Percentiles rank a stretch among this genome's conserved stretches.
Conservation (phyloP, 1,140 invertebrate species). For the Temnothorax nylanderi region DNA sequence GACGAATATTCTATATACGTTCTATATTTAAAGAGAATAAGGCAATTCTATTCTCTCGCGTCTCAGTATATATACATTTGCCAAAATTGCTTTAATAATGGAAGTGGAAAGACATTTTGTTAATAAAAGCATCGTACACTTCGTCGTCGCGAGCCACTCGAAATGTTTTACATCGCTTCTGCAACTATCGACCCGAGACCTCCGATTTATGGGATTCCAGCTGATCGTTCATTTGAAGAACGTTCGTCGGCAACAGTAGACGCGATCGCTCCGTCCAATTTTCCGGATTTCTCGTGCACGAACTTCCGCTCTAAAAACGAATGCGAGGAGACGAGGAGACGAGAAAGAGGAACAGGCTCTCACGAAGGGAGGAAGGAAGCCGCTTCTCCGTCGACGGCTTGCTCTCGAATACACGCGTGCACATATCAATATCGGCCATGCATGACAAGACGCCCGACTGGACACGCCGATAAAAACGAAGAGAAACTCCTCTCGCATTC, state of each 20-base stretch:
- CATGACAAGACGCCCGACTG: conserved; percentile 84
- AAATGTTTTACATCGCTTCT: conserved; percentile 57
- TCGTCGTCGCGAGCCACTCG: conserved; percentile 22
- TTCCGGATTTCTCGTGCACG: conserved; percentile 76
- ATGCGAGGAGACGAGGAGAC: conserved; percentile 62
- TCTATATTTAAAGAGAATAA: background rate
- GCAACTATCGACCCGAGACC: conserved; percentile 25
- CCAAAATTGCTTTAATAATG: background rate
- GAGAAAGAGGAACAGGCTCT: background rate
- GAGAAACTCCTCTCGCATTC: conserved; percentile 78
- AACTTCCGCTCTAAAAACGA: conserved; percentile 71
- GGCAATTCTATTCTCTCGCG: background rate
- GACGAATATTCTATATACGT: background rate
- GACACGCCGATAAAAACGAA: conserved; percentile 83
- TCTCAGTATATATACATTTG: background rate
- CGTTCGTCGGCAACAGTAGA: conserved; percentile 61
- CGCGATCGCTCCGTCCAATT: conserved; percentile 75
- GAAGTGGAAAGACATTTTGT: background rate
- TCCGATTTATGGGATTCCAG: conserved; percentile 65
- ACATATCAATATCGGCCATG: conserved; percentile 84
- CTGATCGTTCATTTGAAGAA: conserved; percentile 76
- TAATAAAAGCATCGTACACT: conserved; percentile 10
- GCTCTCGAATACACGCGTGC: conserved; percentile 74
- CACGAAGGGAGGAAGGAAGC: conserved; percentile 27
- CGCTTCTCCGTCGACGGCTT: conserved; percentile 74